Base-by-base conservation (phyloP, 2,113 vertebrate species). In the Erythrolamprus reginae region DNA sequence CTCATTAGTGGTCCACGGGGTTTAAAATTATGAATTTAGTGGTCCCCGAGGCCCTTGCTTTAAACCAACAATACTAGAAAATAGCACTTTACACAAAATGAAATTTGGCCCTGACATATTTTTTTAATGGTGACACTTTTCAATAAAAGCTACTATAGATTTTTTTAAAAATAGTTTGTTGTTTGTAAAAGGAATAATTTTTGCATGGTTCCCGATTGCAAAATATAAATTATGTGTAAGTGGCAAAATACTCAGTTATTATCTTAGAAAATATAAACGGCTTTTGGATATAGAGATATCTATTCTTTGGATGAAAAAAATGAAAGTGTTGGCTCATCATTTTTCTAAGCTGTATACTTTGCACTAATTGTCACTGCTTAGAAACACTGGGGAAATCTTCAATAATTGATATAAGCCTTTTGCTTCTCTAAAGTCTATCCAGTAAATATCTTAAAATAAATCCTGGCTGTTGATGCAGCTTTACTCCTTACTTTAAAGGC, bases 131-230 rank as follows among this genome's bases (percentile, higher is more conserved):
- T 6, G 7, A 23, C 21, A 28, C n/a, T 13, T n/a, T 61, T 84
- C 92, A 94, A 91, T 93, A 90, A 91, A 89, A 93, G 92, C 47
- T 70, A 24, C 58, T 92, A 86, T 93, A 94, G 17, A 84, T 90
- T 45, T 45, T 45, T 45, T 45, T 45, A 92, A 90, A 88, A 92
- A 93, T 86, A 90, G 53, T 0, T 21, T 84, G 91, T 1, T 5
- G 0, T 89, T 2, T 84, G 0, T 13, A 50, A 88, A 10, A 89
- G 82, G 91, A 85, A 92, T 91, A 24, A 47, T 87, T 92, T 92
- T 89, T 48, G 4, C 88, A 90, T 92, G 92, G 92, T 89, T 24
- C 4, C 13, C 28, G 33, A 4, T 53, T 52, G 38, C n/a, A 24
- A 33, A 26, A 52, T 52, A 19, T 70, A 19, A 88, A 48, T 24